These are phyloP conservation scores for Synergus itoensis DNA, from an alignment of 2,888 invertebrate species.

Conservation along the genomic window DNA sequence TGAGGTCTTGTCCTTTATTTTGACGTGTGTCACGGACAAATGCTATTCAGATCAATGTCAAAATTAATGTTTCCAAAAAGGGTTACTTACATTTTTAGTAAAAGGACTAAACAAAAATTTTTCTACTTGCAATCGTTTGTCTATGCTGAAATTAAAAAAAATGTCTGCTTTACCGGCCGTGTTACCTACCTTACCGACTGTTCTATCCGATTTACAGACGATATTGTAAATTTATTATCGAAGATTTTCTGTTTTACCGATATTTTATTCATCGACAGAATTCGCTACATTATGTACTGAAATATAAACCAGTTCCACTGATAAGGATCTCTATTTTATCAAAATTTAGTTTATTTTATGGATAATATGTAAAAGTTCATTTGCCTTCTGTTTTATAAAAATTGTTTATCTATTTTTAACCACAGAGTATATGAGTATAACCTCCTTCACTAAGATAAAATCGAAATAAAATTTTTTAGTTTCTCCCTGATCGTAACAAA, in stretches of 20 bases:
- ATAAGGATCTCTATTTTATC: neutral
- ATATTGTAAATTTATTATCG: neutral
- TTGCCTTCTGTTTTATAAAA: too few relatives aligned
- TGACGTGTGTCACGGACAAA: constrained; percentile 38
- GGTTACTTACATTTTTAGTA: neutral
- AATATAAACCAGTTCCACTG: neutral
- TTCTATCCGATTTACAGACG: neutral
- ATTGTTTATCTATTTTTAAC: too few relatives aligned
- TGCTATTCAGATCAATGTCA: constrained; percentile 38
- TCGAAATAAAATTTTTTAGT: too few relatives aligned
- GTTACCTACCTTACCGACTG: neutral
- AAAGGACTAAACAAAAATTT: neutral
- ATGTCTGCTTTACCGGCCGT: neutral
- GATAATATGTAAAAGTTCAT: too few relatives aligned
- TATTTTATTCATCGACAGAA: neutral
- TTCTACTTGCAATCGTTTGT: neutral
- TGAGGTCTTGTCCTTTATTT: constrained; percentile 41
- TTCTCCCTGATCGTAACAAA: too few relatives aligned
- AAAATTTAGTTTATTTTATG: too few relatives aligned
- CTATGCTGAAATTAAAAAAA: neutral
- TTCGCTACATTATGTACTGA: neutral
- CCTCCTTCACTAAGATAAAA: too few relatives aligned
- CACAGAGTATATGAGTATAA: too few relatives aligned
- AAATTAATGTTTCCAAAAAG: neutral
- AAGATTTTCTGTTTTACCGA: neutral